Percentiles rank a stretch among this genome's conserved stretches.
These are phyloP conservation scores for Stramonita haemastoma DNA, from an alignment of 2,888 invertebrate genomes.

Conservation along the genomic window DNA sequence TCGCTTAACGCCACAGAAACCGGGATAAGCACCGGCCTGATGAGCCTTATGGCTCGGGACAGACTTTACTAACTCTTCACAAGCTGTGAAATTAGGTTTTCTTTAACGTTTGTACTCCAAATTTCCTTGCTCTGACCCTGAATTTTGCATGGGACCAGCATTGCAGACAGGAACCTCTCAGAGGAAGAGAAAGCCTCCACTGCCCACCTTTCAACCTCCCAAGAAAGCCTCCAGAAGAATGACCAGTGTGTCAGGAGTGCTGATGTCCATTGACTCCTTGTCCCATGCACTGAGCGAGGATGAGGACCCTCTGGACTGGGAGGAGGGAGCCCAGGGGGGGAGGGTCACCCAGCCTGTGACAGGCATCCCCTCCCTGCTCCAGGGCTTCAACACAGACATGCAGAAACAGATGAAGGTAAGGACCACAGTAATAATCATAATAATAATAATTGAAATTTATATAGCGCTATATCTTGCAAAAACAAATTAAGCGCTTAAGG, in stretches of 20 bases:
- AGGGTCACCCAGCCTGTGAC: background rate
- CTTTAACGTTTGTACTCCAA: background rate
- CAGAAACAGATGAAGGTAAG: constrained; percentile 55
- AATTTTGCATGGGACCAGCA: background rate
- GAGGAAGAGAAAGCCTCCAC: constrained; percentile 16
- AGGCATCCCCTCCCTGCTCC: background rate
- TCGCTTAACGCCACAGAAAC: too few species aligned
- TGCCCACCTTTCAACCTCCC: background rate
- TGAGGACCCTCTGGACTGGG: background rate
- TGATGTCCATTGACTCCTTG: background rate
- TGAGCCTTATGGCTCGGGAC: too few species aligned
- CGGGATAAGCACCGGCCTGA: too few species aligned
- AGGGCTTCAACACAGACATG: constrained; percentile 48
- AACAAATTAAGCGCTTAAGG: too few species aligned
- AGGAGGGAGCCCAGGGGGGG: background rate
- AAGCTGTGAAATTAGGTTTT: too few species aligned
- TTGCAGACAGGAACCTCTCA: background rate
- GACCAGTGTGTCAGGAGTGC: background rate
- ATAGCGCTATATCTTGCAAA: too few species aligned
- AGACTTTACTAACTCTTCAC: too few species aligned
- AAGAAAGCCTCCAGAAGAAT: background rate
- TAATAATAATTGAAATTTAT: too few species aligned
- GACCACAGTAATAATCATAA: background rate
- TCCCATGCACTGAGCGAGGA: background rate
- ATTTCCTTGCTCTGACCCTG: background rate